Percentiles rank a stretch among this genome's conserved stretches.
Conservation (phyloP, 2,888 invertebrate genomes). For the Diplolepis rosae region DNA sequence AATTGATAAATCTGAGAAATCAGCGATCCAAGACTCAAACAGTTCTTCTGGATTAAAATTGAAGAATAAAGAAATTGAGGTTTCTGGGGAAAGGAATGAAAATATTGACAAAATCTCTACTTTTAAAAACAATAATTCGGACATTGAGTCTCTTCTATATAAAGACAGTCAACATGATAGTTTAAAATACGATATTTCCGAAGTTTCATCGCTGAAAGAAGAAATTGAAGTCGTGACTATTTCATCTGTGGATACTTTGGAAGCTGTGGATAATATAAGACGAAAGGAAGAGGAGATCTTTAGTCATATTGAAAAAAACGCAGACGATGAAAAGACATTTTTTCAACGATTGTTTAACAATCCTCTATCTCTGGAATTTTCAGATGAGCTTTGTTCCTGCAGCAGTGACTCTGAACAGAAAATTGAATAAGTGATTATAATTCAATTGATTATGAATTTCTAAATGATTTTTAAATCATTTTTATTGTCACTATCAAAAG, state of each 20-base stretch:
- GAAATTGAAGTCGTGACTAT: background rate
- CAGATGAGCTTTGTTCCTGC: background rate
- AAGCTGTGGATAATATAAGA: background rate
- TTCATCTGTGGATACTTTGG: background rate
- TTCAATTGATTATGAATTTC: background rate
- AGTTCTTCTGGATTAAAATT: background rate
- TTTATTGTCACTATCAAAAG: too few relatives aligned
- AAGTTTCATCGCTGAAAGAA: background rate
- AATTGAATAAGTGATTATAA: background rate
- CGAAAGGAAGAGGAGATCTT: constrained; percentile 4
- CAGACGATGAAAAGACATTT: background rate
- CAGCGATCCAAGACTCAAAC: background rate
- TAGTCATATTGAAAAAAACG: constrained; percentile 2
- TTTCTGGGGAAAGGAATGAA: background rate
- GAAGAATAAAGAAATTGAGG: background rate
- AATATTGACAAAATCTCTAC: background rate
- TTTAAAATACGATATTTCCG: background rate
- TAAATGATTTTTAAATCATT: too few relatives aligned
- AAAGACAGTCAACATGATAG: background rate
- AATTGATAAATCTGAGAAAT: background rate
- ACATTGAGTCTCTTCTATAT: background rate
- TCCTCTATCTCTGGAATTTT: background rate
- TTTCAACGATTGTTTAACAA: background rate
- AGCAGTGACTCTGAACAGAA: background rate
- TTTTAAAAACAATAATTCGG: background rate